These are phyloP conservation scores for Rana temporaria DNA, from an alignment of 2,113 vertebrate species.

Conservation along the genomic window DNA sequence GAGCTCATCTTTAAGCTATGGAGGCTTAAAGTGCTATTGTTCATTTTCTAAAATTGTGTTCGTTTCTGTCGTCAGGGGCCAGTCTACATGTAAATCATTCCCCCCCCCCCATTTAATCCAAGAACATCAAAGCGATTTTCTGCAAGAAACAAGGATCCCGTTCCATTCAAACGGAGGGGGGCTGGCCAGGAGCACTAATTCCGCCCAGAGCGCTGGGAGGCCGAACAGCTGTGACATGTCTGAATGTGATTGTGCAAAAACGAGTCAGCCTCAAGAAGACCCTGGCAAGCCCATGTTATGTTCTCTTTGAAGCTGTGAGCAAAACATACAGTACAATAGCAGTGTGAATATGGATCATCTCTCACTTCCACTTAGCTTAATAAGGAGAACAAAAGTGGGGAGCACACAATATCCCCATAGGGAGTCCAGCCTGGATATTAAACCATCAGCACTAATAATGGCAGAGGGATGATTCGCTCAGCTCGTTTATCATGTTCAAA, in stretches of 20 bases:
- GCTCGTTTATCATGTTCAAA: conserved; percentile 19
- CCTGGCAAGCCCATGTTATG: conserved; percentile 30
- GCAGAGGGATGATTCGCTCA: conserved; percentile 15
- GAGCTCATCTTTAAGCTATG: too few relatives aligned
- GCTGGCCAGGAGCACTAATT: neutral
- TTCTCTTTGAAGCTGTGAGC: conserved; percentile 42
- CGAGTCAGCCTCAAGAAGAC: neutral
- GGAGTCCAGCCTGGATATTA: conserved; percentile 7
- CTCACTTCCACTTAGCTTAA: conserved; percentile 40
- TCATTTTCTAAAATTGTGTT: too few relatives aligned
- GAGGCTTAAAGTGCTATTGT: too few relatives aligned
- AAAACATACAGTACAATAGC: conserved; percentile 35
- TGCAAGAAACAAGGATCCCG: neutral
- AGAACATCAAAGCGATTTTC: neutral
- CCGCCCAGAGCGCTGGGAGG: neutral
- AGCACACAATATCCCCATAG: conserved; percentile 31
- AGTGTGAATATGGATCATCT: conserved; percentile 37
- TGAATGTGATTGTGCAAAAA: conserved; percentile 8
- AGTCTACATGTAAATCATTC: too few relatives aligned
- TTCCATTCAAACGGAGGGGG: neutral
- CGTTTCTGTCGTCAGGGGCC: too few relatives aligned
- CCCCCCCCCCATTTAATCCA: neutral
- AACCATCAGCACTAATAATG: conserved; percentile 33
- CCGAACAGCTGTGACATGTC: conserved; percentile 19
- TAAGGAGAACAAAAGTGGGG: conserved; percentile 4